Base-by-base conservation (phyloP, 1,140 invertebrate genomes). In the Monochamus saltuarius region DNA sequence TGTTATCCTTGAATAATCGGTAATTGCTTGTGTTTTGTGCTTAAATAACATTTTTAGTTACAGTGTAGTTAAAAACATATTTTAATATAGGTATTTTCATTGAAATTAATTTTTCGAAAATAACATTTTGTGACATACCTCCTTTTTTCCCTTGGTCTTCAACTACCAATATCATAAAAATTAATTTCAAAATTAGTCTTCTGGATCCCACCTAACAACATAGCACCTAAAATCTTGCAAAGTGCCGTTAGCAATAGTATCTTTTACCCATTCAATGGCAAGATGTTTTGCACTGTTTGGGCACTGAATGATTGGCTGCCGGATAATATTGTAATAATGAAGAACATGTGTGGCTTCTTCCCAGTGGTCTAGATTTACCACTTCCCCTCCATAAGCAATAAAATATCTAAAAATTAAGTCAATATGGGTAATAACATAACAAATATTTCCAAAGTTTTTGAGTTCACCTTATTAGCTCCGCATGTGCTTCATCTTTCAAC, bases 241-340 rank as follows among this genome's bases (percentile, higher is more conserved):
- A 69, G 70, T 67, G 43, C 78, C 71, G 45, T 76, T 66, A 66
- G 73, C 74, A 17, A 83, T 78, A 63, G 77, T 79, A 70, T 79
- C 75, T 54, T 75, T 74, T 29, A 84, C 72, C 82, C 82, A 84
- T 66, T 78, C 70, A 50, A 79, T 75, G 11, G 73, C 79, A 7
- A 83, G 75, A 69, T 83, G 82, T 59, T 74, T 75, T 0, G 77
- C 81, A 53, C 62, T 59, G 35, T 70, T 65, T 0, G 76, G 68
- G 63, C 78, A 70, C 58, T 76, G 72, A 34, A 60, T 59, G 39
- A 53, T 35, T 6, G 70, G 71, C 14, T 76, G 70, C 10, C 66
- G 67, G 52, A 81, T 78, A 17, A 37, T 69, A 43, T 76, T 62
- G 17, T 75, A 67, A 47, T 75, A 76, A 61, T 83, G 81, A 38